These are phyloP conservation scores for Turnix velox DNA, from an alignment of 2,113 vertebrate genomes.

Conservation along the genomic window DNA sequence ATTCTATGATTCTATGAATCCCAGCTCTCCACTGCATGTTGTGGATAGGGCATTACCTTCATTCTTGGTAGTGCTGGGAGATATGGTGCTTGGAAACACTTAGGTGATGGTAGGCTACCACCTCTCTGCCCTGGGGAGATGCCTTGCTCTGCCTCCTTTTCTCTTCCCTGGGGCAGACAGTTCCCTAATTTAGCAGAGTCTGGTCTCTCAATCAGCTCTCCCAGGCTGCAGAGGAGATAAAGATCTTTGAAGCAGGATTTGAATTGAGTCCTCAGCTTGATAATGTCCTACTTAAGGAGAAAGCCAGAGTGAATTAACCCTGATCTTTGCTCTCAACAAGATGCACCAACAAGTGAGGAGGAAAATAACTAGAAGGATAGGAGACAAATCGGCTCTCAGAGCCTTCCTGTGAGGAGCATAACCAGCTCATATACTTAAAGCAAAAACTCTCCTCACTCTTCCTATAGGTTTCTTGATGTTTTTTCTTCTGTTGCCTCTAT, in stretches of 20 bases:
- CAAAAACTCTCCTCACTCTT: neutral
- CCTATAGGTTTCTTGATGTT: neutral
- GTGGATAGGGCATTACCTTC: neutral
- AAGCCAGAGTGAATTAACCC: constrained; percentile 31
- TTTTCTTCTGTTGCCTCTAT: neutral
- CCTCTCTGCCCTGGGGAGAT: neutral
- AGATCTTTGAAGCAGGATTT: constrained; percentile 35
- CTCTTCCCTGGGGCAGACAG: neutral
- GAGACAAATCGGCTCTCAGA: neutral
- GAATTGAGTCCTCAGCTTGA: constrained; percentile 31
- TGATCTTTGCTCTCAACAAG: constrained; percentile 27
- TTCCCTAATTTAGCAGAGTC: neutral
- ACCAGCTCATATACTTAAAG: neutral
- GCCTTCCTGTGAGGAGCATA: neutral
- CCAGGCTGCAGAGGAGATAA: neutral
- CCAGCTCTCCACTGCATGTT: neutral
- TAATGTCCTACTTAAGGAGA: constrained; percentile 23
- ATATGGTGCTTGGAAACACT: neutral
- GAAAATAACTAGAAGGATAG: constrained; percentile 9
- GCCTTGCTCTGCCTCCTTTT: neutral
- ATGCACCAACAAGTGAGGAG: neutral
- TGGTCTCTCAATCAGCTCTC: neutral
- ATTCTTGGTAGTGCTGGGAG: neutral
- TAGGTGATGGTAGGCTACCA: neutral
- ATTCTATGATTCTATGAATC: too few relatives aligned